Percentiles rank a stretch among this genome's conserved stretches.
Conservation (phyloP, 2,797 vertebrate species). For the Carapus acus region DNA sequence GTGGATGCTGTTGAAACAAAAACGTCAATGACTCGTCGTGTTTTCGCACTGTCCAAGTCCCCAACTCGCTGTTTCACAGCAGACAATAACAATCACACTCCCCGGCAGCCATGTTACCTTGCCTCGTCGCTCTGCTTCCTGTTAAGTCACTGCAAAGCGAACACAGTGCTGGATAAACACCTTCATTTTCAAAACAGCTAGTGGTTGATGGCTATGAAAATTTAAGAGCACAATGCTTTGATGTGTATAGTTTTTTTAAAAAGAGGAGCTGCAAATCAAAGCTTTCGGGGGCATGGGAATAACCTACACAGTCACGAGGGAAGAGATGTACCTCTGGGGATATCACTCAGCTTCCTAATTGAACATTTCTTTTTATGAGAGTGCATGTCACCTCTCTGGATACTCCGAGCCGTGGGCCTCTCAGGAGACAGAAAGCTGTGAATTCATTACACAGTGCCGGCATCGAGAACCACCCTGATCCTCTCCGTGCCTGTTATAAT, state of each 20-base stretch:
- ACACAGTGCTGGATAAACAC: conserved; percentile 26
- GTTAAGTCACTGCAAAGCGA: conserved; percentile 33
- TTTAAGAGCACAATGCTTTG: conserved; percentile 51
- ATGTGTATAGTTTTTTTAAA: conserved; percentile 54
- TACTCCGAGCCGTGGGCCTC: conserved; percentile 35
- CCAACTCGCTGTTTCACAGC: neutral
- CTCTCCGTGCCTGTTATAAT: conserved; percentile 55
- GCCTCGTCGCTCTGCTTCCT: conserved; percentile 8
- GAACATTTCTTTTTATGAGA: conserved; percentile 67
- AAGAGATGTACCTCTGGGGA: conserved; percentile 47
- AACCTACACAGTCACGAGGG: conserved; percentile 49
- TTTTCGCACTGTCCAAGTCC: no score
- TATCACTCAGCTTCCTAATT: conserved; percentile 59
- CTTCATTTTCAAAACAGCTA: conserved; percentile 32
- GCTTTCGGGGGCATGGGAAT: conserved; percentile 55
- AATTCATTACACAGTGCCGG: conserved; percentile 48
- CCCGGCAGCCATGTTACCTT: conserved; percentile 6
- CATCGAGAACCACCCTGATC: conserved; percentile 49
- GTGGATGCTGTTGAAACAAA: no score
- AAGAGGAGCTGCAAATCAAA: no score
- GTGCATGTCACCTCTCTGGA: conserved; percentile 50
- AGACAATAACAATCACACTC: neutral
- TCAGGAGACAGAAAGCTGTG: conserved; percentile 37
- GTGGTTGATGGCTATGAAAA: conserved; percentile 40
- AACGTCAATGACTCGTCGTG: no score